phyloP scores from a whole-genome alignment of 2,113 vertebrate species.

The Ammodramus savannarum region DNA sequence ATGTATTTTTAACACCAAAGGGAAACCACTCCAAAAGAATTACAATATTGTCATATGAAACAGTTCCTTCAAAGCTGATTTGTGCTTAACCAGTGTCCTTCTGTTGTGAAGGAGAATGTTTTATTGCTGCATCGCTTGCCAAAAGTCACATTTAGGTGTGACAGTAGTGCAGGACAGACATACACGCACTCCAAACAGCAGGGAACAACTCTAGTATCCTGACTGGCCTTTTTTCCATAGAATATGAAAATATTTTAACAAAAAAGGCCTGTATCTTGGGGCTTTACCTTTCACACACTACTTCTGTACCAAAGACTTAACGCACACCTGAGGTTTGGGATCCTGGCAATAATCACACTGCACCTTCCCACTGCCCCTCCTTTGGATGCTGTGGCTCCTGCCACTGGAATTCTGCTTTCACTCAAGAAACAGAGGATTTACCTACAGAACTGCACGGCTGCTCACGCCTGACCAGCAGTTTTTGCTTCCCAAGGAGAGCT shows the following conservation, averaged over 20 bases:
- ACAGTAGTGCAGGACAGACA: background rate
- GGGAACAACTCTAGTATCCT: background rate
- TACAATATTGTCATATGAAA: background rate
- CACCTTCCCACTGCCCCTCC: background rate
- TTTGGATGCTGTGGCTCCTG: background rate
- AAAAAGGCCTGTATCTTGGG: background rate
- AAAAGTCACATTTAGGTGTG: background rate
- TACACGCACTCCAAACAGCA: background rate
- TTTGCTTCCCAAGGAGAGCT: background rate
- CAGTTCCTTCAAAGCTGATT: background rate
- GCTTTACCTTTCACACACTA: background rate
- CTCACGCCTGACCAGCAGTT: background rate
- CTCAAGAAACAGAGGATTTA: background rate
- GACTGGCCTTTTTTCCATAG: background rate
- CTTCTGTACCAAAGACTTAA: background rate
- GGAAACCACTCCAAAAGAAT: background rate
- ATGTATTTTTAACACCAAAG: background rate
- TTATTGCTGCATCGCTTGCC: background rate
- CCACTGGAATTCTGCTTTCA: background rate
- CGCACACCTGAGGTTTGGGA: background rate
- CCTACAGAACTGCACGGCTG: accelerated
- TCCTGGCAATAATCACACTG: background rate
- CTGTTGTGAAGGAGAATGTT: background rate
- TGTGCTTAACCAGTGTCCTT: background rate
- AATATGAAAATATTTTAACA: background rate